phyloP scores from a whole-genome alignment of 2,797 vertebrate genomes.

The Myotis daubentonii region DNA sequence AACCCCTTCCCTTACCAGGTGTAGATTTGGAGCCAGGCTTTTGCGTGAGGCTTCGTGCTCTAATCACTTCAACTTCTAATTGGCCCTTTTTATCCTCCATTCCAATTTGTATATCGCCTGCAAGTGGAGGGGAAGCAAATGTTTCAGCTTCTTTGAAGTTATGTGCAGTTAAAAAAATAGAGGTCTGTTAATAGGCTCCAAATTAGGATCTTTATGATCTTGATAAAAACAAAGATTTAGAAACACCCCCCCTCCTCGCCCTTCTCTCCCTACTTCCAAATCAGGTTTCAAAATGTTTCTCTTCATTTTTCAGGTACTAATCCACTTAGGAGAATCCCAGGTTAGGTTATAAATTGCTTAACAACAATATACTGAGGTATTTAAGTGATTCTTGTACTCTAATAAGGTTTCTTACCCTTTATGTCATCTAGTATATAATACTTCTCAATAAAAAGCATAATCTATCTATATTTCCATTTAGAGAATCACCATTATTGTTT shows the following conservation, averaged over 20 bases:
- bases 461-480: background rate
- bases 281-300: background rate
- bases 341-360: background rate
- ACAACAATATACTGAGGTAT: background rate
- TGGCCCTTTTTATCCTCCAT: constrained; percentile 99
- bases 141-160: background rate
- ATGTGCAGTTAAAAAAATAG: background rate
- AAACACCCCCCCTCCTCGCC: accelerated
- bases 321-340: background rate
- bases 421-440: background rate
- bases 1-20: constrained; percentile 89
- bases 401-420: background rate
- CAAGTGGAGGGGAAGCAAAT: constrained; percentile 3
- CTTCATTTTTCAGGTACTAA: background rate
- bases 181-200: background rate
- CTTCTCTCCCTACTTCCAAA: background rate
- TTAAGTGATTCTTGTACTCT: background rate
- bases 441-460: background rate
- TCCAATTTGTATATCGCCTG: constrained; percentile 98
- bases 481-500: background rate
- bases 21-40: constrained; percentile 98
- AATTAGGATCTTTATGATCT: background rate
- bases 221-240: background rate
- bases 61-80: constrained; percentile 98
- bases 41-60: constrained; percentile 95